Base-by-base conservation (phyloP, 2,797 vertebrate genomes). In the Pseudochromis fuscus region DNA sequence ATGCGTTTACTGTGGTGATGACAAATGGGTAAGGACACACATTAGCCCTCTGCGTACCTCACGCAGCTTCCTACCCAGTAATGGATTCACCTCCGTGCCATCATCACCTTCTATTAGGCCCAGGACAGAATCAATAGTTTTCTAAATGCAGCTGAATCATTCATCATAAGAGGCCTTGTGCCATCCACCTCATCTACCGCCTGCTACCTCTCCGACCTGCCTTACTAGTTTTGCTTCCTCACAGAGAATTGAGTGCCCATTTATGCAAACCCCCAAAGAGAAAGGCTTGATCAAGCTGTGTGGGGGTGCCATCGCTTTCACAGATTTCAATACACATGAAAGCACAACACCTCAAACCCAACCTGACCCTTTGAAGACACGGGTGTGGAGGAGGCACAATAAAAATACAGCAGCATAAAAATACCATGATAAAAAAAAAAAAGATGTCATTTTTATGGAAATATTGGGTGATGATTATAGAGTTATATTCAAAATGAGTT, bases 11-110 rank as follows among this genome's bases (percentile, higher is more conserved):
- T 24, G 72, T 71, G 73, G 73, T 70, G 81, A 77, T 92, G 93
- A 94, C 89, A 92, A 91, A 94, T 93, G 79, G 88, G 88, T 83
- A 92, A 92, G 90, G 91, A 92, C 92, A 86, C 84, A 80, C 91
- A 92, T 92, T 91, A 91, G 85, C 90, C 82, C 75, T 77, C 84
- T 87, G 61, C 50, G 67, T 85, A 82, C 79, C 79, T 83, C 86
- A 84, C 78, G 50, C 86, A 77, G 88, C 84, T 87, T 89, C 87
- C 87, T 69, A 67, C 78, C 67, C 76, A 33, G 77, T 94, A 94
- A 94, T 94, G 92, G 90, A 92, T 93, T 93, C 90, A 92, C 91
- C 91, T 89, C 83, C 42, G 61, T 86, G 82, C 91, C 90, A 93
- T 94, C 92, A 94, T 93, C 90, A 86, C 79, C 91, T 90, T 92